A percentile compares a stretch with the other conserved stretches of the same genome.
Evolutionary conservation across 2,113 vertebrate genomes (phyloP).

Genomic region (Phoxinus phoxinus): DNA sequence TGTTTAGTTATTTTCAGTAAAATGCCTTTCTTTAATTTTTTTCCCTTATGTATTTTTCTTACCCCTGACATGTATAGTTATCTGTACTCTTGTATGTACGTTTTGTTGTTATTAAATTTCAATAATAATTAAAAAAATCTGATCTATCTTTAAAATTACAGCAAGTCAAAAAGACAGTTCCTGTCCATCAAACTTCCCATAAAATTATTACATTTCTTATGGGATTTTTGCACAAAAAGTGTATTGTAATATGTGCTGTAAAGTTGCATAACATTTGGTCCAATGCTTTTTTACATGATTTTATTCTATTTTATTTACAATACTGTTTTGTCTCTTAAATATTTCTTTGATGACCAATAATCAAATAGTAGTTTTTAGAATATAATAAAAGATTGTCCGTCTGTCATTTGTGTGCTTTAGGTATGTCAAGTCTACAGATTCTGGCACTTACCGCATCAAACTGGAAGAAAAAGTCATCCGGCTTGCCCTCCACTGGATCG

Average conservation of each 20-base stretch:
- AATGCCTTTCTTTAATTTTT: too few species aligned
- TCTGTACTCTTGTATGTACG: too few species aligned
- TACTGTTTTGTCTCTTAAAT: not conserved
- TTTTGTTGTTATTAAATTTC: too few species aligned
- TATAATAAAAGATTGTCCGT: not conserved
- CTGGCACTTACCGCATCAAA: constrained; percentile 86
- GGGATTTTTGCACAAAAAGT: not conserved
- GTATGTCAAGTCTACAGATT: not conserved
- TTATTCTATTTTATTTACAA: not conserved
- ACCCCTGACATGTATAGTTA: too few species aligned
- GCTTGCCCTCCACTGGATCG: constrained; percentile 79
- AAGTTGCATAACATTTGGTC: not conserved
- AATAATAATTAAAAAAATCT: too few species aligned
- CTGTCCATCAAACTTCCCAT: not conserved
- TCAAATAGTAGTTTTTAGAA: not conserved
- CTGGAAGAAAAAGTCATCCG: constrained; percentile 86
- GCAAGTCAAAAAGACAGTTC: not conserved
- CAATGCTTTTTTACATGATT: not conserved
- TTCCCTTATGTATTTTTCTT: too few species aligned
- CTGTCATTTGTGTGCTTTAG: not conserved
- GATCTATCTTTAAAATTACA: not conserved
- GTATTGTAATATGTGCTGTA: not conserved
- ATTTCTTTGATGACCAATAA: not conserved
- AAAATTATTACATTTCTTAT: not conserved
- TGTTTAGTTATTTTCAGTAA: too few species aligned